Evolutionary conservation across 1,140 invertebrate species (phyloP), one percentile per base, ranked within the genome.

Genomic region (Panagrolaimus sp.): DNA sequence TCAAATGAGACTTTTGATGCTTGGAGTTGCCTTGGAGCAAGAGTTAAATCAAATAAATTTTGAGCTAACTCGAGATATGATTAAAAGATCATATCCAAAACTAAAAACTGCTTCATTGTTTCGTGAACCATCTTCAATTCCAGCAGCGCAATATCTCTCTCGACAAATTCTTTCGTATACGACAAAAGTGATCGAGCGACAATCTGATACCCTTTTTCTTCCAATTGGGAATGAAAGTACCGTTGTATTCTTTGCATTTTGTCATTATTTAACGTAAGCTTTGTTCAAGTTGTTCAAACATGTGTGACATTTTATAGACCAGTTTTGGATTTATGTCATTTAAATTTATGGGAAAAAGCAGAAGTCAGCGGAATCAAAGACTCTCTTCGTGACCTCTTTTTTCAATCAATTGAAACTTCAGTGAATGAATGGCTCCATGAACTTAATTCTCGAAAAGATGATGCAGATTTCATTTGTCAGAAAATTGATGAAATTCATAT

Each of bases 271-370:
- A 9, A 16, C 51, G n/a, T 62, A 63, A 46, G 23, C 65, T 23
- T n/a, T 53, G 9, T 53, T 53, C 27, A n/a, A 2, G 16, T 53
- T 27, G 51, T 23, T 53, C 11, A 57, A 57, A 23, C 3, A 51
- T 51, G 7, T 9, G 9, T 4, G 25, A 23, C 13, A 70, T 71
- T 70, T 70, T n/a, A n/a, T n/a, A 25, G 20, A 23, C 66, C 71
- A 1, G n/a, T 72, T 1, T n/a, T 72, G 9, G 65, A 72, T 25
- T 13, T 72, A 9, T n/a, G 44, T 23, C 64, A 72, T n/a, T n/a
- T 74, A 2, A 63, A 61, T 27, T 20, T 75, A 42, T 72, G 71
- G 71, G 72, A 72, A n/a, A 16, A 68, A 0, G 25, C 27, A 14
- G 27, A 46, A 31, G 16, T 25, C n/a, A 45, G 25, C 14, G 57